Percentiles rank a stretch among this genome's conserved stretches.
Conservation (phyloP, 2,888 invertebrate species). For the Pollenia griseotomentosa region DNA sequence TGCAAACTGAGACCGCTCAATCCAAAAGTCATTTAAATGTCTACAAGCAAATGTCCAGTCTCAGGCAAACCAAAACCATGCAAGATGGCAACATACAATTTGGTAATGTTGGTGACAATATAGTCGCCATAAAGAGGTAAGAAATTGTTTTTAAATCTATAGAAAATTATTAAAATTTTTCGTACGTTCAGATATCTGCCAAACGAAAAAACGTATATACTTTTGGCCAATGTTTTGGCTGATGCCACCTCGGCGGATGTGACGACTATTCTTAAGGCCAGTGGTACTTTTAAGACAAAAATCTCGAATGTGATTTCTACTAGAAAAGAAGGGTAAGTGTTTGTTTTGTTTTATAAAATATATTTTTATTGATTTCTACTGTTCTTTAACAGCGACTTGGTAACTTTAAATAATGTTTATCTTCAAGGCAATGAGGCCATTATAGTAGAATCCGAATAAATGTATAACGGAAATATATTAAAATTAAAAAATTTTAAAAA, state of each 20-base stretch:
- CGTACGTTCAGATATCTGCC: slow-evolving; percentile 72
- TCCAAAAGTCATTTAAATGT: slow-evolving; percentile 86
- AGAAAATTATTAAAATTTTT: neutral
- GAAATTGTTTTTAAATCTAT: slow-evolving; percentile 1
- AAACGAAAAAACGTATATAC: slow-evolving; percentile 82
- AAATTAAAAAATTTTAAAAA: neutral
- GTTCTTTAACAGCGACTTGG: slow-evolving; percentile 75
- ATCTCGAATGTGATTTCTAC: slow-evolving; percentile 78
- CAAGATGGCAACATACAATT: slow-evolving; percentile 78
- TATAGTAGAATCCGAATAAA: slow-evolving; percentile 79
- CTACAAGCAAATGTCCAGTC: slow-evolving; percentile 85
- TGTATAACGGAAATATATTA: slow-evolving; percentile 6
- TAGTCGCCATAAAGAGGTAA: slow-evolving; percentile 80
- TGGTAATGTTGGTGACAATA: slow-evolving; percentile 78
- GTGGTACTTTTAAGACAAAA: slow-evolving; percentile 76
- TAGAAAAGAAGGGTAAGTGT: slow-evolving; percentile 79
- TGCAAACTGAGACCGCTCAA: slow-evolving; percentile 84
- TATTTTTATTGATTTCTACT: neutral
- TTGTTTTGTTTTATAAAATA: neutral
- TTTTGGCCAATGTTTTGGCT: slow-evolving; percentile 84
- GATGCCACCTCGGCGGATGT: slow-evolving; percentile 81
- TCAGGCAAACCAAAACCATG: slow-evolving; percentile 80
- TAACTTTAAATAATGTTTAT: slow-evolving; percentile 75
- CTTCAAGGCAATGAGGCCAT: slow-evolving; percentile 80
- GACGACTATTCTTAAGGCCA: slow-evolving; percentile 74